Percentiles rank a stretch among this genome's conserved stretches.
Conservation (phyloP, 2,888 invertebrate genomes). For the Pseudolycoriella hygida region DNA sequence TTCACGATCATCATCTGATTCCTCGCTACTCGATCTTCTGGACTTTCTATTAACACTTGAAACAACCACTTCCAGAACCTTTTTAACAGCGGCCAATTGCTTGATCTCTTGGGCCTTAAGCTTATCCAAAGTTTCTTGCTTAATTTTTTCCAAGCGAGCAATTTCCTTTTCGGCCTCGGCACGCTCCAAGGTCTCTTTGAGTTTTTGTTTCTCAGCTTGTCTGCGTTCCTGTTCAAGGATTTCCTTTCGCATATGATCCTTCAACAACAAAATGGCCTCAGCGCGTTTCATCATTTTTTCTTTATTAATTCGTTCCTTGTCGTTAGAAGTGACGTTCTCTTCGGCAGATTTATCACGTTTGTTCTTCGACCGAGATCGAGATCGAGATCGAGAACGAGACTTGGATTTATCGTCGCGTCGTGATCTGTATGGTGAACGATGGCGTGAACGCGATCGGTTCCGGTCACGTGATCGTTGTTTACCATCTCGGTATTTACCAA, state of each 20-base stretch:
- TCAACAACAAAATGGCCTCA: slow-evolving; percentile 33
- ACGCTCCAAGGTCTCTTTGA: slow-evolving; percentile 23
- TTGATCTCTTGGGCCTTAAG: slow-evolving; percentile 22
- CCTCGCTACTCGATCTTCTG: background rate
- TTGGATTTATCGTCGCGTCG: background rate
- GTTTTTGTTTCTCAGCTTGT: slow-evolving; percentile 28
- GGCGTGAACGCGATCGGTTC: background rate
- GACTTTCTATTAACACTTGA: slow-evolving; percentile 6
- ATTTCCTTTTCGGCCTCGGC: slow-evolving; percentile 23
- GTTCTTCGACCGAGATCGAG: slow-evolving; percentile 5
- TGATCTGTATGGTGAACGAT: background rate
- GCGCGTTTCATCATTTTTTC: slow-evolving; percentile 30
- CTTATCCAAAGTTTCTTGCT: slow-evolving; percentile 25
- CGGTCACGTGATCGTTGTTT: slow-evolving; percentile 1
- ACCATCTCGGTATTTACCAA: background rate
- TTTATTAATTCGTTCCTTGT: slow-evolving; percentile 22
- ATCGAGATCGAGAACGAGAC: slow-evolving; percentile 13
- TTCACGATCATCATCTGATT: slow-evolving; percentile 1
- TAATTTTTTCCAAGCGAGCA: slow-evolving; percentile 24
- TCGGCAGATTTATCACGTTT: slow-evolving; percentile 9
- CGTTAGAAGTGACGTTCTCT: slow-evolving; percentile 12
- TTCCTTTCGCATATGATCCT: slow-evolving; percentile 41
- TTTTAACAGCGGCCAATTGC: slow-evolving; percentile 14
- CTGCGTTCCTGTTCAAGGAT: slow-evolving; percentile 37
- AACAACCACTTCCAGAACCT: slow-evolving; percentile 13